Percentiles rank a stretch among this genome's conserved stretches.
These are phyloP conservation scores for Stenodera caucasica DNA, from an alignment of 2,888 invertebrate species.

Conservation along the genomic window DNA sequence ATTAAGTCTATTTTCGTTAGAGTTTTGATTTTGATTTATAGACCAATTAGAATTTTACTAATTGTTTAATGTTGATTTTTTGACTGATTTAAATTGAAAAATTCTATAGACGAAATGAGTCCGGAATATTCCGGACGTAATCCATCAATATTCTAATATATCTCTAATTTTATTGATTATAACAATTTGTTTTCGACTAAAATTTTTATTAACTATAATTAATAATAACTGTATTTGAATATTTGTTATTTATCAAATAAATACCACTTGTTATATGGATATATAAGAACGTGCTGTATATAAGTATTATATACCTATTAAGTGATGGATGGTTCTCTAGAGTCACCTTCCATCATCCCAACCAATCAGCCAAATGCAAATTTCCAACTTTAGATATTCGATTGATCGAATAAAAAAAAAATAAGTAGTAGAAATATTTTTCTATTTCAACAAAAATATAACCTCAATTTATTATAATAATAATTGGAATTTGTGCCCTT, in stretches of 20 bases:
- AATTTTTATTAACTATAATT: slow-evolving; percentile 35
- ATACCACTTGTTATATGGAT: slow-evolving; percentile 33
- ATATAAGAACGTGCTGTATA: slow-evolving; percentile 32
- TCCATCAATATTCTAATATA: slow-evolving; percentile 2
- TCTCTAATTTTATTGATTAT: not conserved
- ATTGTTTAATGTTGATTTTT: slow-evolving; percentile 2
- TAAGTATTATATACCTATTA: too few relatives aligned
- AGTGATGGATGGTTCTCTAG: slow-evolving; percentile 46
- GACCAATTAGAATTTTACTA: slow-evolving; percentile 7
- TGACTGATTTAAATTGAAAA: slow-evolving; percentile 1
- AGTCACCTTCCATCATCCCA: slow-evolving; percentile 42
- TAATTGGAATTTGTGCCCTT: not conserved
- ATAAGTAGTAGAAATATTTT: too few relatives aligned
- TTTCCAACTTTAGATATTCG: slow-evolving; percentile 25
- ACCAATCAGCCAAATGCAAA: slow-evolving; percentile 48
- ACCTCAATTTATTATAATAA: not conserved
- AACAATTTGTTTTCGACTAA: not conserved
- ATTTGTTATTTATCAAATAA: slow-evolving; percentile 34
- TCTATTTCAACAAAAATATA: too few relatives aligned
- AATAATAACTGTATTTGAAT: not conserved
- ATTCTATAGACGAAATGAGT: too few relatives aligned
- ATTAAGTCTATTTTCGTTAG: too few relatives aligned
- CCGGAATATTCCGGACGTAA: slow-evolving; percentile 1
- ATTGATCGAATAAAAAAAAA: not conserved
- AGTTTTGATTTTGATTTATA: not conserved